A percentile compares a stretch with the other conserved stretches of the same genome.
Conservation (phyloP, 1,140 invertebrate species). For the Telenomus remus region DNA sequence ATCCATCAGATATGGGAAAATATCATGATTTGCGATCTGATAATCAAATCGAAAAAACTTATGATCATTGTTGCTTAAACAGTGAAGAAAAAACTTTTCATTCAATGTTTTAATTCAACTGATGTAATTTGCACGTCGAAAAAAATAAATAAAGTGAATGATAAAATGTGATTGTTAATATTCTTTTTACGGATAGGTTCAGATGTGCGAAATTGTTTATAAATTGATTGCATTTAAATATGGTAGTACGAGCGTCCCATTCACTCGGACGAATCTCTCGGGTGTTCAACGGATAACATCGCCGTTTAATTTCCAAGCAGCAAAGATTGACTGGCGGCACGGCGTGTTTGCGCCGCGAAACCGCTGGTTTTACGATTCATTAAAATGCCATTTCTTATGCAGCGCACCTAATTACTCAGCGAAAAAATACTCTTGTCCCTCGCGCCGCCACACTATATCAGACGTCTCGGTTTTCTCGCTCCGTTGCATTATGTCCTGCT, state of each 20-base stretch:
- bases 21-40: constrained; percentile 17
- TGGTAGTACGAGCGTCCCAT: constrained; percentile 44
- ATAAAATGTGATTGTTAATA: too few relatives aligned
- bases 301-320: constrained; percentile 64
- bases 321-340: constrained; percentile 63
- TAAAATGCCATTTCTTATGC: constrained; percentile 72
- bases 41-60: constrained; percentile 46
- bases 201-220: constrained; percentile 20
- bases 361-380: constrained; percentile 67
- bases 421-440: constrained; percentile 60
- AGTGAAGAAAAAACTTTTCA: too few relatives aligned
- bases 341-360: constrained; percentile 58
- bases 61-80: too few relatives aligned
- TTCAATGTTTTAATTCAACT: too few relatives aligned
- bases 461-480: constrained; percentile 32
- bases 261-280: constrained; percentile 30
- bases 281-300: constrained; percentile 36
- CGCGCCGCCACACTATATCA: constrained; percentile 13
- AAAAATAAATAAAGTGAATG: too few relatives aligned
- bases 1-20: too few relatives aligned
- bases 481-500: constrained; percentile 30
- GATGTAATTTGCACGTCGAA: too few relatives aligned
- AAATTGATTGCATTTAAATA: constrained; percentile 53
- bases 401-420: constrained; percentile 66
- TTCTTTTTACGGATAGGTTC: too few relatives aligned